A percentile compares a stretch with the other conserved stretches of the same genome.
Conservation (phyloP, 2,797 vertebrate species). For the Muscicapa comitata region DNA sequence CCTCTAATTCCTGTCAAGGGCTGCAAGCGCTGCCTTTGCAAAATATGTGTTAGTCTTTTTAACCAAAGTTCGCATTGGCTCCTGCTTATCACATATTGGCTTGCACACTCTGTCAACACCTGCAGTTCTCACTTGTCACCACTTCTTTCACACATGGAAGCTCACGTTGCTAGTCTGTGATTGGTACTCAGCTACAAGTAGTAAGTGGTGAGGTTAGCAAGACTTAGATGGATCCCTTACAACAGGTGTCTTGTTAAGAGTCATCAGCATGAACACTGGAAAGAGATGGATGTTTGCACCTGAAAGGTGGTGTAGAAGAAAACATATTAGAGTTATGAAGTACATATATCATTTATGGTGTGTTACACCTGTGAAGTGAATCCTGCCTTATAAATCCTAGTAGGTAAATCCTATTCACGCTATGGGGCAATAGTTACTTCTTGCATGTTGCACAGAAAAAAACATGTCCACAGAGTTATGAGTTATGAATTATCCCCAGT, state of each 20-base stretch:
- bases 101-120: neutral
- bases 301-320: neutral
- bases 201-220: neutral
- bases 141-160: constrained; percentile 16
- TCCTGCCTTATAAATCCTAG: neutral
- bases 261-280: neutral
- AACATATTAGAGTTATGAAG: neutral
- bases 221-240: neutral
- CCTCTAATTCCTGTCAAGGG: neutral
- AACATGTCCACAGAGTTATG: neutral
- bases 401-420: neutral
- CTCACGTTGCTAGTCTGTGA: neutral
- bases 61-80: neutral
- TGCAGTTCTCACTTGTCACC: neutral
- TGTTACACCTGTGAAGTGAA: neutral
- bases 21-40: constrained; percentile 6
- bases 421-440: neutral
- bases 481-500: neutral
- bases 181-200: neutral
- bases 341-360: neutral
- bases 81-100: neutral
- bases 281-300: neutral
- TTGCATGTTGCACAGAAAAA: neutral
- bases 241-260: neutral
- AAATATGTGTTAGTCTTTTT: neutral